Evolutionary conservation across 2,113 vertebrate genomes (phyloP).

Genomic region (Pelvicachromis taeniatus): DNA sequence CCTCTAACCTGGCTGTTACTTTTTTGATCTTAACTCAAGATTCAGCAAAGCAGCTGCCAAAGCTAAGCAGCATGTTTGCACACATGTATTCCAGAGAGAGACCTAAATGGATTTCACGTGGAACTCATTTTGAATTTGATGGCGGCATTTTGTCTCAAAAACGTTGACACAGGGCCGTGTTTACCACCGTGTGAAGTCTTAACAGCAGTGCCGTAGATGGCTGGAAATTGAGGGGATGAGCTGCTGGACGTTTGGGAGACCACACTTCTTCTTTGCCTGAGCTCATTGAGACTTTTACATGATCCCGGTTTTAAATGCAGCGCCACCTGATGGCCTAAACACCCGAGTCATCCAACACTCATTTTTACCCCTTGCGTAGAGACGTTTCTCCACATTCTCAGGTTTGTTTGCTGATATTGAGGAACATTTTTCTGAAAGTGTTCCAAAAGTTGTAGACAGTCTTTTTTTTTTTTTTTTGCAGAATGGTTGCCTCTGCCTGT

Average conservation of each 20-base stretch:
- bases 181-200: not conserved
- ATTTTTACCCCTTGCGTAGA: not conserved
- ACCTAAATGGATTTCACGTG: not conserved
- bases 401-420: not conserved
- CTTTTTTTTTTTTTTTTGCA: not conserved
- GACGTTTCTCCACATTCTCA: not conserved
- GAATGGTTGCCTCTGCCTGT: not conserved
- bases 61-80: not conserved
- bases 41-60: not conserved
- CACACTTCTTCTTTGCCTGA: not conserved
- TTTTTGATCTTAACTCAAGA: not conserved
- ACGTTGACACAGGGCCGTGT: not conserved
- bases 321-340: not conserved
- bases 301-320: not conserved
- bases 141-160: not conserved
- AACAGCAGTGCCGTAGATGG: not conserved
- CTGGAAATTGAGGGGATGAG: not conserved
- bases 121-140: not conserved
- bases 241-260: not conserved
- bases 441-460: not conserved
- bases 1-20: not conserved
- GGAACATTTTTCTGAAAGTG: not conserved
- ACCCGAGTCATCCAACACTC: not conserved
- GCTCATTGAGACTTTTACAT: not conserved
- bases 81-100: not conserved